phyloP scores from a whole-genome alignment of 2,113 vertebrate genomes.

The Todiramphus chloris region DNA sequence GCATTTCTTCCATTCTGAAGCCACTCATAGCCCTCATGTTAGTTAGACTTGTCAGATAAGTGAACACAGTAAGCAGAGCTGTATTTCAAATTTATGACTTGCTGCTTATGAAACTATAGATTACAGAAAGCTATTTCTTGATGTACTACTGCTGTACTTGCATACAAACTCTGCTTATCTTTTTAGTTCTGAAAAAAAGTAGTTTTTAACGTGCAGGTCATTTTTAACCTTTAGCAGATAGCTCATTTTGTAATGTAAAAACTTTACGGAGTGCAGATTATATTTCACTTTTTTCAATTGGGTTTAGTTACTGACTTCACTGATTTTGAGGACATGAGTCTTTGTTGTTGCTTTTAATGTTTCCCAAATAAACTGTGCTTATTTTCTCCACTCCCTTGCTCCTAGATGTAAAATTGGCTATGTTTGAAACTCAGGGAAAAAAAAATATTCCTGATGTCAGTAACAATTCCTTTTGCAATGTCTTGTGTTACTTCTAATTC shows the following conservation, averaged over 20 bases:
- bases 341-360: neutral
- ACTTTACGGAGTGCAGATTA: neutral
- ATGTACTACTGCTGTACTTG: neutral
- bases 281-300: neutral
- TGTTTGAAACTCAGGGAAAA: neutral
- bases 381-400: neutral
- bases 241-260: neutral
- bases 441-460: neutral
- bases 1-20: conserved; percentile 22
- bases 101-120: neutral
- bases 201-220: neutral
- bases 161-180: neutral
- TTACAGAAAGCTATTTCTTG: neutral
- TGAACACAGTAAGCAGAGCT: conserved; percentile 37
- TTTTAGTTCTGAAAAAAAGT: neutral
- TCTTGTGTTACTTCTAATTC: neutral
- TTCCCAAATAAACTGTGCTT: neutral
- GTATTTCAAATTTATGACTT: conserved; percentile 12
- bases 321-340: neutral
- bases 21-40: neutral
- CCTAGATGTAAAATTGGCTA: neutral
- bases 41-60: conserved; percentile 20
- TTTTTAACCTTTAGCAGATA: conserved; percentile 8
- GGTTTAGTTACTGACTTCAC: neutral
- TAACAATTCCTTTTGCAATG: neutral